Evolutionary conservation across 2,797 vertebrate species (phyloP).

Genomic region (Tauraco hartlaubi): DNA sequence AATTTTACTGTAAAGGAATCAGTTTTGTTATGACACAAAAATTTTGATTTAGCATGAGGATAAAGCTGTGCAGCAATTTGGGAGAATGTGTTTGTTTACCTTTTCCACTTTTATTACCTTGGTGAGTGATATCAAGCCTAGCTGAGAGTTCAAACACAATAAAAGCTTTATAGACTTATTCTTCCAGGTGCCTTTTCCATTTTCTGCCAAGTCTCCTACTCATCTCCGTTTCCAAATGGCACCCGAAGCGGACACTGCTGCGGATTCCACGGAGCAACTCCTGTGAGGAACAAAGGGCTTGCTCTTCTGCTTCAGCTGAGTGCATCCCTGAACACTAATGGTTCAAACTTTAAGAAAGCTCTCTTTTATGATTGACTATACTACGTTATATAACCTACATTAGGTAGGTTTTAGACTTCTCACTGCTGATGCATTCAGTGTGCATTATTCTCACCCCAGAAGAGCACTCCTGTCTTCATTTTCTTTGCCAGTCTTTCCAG

Average conservation of each 20-base stretch:
- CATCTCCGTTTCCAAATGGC: not conserved
- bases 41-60: not conserved
- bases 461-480: not conserved
- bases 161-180: not conserved
- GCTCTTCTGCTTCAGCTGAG: not conserved
- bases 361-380: not conserved
- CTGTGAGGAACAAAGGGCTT: not conserved
- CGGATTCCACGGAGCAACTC: not conserved
- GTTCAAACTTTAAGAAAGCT: not conserved
- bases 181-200: not conserved
- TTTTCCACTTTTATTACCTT: not conserved
- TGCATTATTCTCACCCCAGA: constrained; percentile 21
- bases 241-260: not conserved
- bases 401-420: constrained; percentile 8
- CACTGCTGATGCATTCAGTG: not conserved
- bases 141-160: not conserved
- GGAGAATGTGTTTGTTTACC: not conserved
- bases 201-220: not conserved
- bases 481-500: not conserved
- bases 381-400: constrained; percentile 11
- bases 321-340: not conserved
- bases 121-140: not conserved
- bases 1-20: not conserved
- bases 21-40: not conserved
- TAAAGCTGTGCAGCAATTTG: not conserved